Percentiles rank a stretch among this genome's conserved stretches.
Evolutionary conservation across 2,113 vertebrate species (phyloP).

Genomic region (Arvicanthis niloticus): DNA sequence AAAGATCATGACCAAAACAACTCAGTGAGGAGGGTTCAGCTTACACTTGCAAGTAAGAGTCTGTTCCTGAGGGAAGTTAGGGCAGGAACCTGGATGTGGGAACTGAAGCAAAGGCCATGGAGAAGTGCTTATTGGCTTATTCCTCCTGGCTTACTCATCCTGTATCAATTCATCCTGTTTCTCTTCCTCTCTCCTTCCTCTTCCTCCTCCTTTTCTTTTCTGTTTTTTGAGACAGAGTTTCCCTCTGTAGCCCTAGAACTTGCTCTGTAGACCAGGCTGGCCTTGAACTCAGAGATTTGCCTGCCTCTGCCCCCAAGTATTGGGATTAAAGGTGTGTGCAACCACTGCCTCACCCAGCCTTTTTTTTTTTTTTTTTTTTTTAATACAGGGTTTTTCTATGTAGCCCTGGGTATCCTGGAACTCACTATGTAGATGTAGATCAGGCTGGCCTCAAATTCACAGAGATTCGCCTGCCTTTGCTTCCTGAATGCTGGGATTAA

Average conservation of each 20-base stretch:
- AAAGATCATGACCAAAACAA: neutral
- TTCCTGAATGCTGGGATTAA: neutral
- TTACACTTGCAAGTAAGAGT: neutral
- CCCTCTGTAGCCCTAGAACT: neutral
- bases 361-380: too few relatives aligned
- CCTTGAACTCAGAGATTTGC: neutral
- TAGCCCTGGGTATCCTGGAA: too few relatives aligned
- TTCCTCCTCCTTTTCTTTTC: neutral
- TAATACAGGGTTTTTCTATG: too few relatives aligned
- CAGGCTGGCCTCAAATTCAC: neutral
- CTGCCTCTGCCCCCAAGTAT: neutral
- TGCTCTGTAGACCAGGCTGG: too few relatives aligned
- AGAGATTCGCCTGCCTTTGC: neutral
- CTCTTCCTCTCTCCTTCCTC: too few relatives aligned
- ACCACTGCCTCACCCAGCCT: too few relatives aligned
- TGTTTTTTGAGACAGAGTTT: neutral
- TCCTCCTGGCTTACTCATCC: neutral
- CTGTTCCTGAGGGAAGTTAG: neutral
- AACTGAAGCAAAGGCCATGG: neutral
- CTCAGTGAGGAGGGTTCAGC: neutral
- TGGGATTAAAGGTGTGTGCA: too few relatives aligned
- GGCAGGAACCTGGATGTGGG: too few relatives aligned
- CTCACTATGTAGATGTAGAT: neutral
- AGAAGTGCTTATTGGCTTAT: neutral
- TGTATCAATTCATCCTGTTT: neutral